Conservation (phyloP, 1,140 invertebrate species). For the Leptinotarsa undecemlineata region DNA sequence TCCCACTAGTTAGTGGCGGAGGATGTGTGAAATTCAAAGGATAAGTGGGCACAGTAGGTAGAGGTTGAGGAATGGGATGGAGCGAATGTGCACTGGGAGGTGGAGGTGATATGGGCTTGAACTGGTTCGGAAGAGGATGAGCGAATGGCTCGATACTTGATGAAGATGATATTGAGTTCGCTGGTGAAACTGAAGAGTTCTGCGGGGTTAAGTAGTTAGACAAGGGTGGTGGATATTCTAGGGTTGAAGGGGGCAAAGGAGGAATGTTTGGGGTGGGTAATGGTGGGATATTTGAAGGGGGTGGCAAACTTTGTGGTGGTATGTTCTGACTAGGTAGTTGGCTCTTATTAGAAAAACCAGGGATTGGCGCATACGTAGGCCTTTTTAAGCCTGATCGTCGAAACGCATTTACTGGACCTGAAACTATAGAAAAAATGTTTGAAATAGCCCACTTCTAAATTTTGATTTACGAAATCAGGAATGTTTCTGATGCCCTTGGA, state of each 20-base stretch:
- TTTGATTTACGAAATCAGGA: too few species aligned
- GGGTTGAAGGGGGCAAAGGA: slow-evolving; percentile 2
- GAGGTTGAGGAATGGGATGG: neutral
- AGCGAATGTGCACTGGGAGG: slow-evolving; percentile 31
- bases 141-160: slow-evolving; percentile 33
- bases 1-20: neutral
- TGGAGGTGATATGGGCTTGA: slow-evolving; percentile 41
- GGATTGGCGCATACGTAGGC: slow-evolving; percentile 54
- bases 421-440: too few species aligned
- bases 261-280: slow-evolving; percentile 7
- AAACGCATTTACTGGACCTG: slow-evolving; percentile 42
- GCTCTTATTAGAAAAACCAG: slow-evolving; percentile 46
- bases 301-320: slow-evolving; percentile 18
- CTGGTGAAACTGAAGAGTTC: slow-evolving; percentile 31
- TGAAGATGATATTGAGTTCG: slow-evolving; percentile 29
- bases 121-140: slow-evolving; percentile 32
- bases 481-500: too few species aligned
- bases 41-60: slow-evolving; percentile 10
- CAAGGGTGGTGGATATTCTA: slow-evolving; percentile 18
- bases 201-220: neutral
- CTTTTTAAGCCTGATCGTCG: slow-evolving; percentile 50
- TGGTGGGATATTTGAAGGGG: slow-evolving; percentile 9
- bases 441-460: too few species aligned
- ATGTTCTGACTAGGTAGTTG: neutral
- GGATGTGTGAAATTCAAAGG: neutral